Evolutionary conservation across 2,113 vertebrate species (phyloP).

Genomic region (Hypocryptadius cinnamomeus): DNA sequence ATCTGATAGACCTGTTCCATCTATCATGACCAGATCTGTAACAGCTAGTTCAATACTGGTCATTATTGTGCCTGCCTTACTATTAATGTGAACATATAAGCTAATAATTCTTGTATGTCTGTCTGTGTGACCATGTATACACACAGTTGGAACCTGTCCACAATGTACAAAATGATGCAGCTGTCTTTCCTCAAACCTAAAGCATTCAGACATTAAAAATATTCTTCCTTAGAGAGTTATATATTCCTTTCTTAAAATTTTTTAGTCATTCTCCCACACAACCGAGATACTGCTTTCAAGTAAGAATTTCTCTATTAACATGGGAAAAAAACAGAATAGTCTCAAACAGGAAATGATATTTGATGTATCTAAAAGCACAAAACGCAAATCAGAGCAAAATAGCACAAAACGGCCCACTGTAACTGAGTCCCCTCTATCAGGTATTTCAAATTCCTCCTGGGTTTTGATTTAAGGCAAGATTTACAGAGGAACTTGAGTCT

Average conservation of each 20-base stretch:
- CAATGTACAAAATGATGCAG: not conserved
- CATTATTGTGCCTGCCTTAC: not conserved
- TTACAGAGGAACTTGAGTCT: not conserved
- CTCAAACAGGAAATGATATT: not conserved
- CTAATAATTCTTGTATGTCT: not conserved
- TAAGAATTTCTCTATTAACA: not conserved
- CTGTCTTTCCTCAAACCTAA: not conserved
- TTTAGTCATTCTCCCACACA: not conserved
- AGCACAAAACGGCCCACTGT: not conserved
- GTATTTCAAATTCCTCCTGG: not conserved
- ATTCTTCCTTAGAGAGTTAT: not conserved
- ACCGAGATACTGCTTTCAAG: not conserved
- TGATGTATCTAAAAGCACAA: not conserved
- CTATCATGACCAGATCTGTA: not conserved
- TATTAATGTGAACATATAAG: not conserved
- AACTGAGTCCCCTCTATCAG: not conserved
- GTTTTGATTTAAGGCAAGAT: not conserved
- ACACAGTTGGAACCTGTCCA: not conserved
- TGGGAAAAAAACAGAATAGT: not conserved
- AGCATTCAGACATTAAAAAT: not conserved
- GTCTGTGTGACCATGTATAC: not conserved
- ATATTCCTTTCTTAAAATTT: not conserved
- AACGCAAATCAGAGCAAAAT: not conserved
- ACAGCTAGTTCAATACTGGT: not conserved
- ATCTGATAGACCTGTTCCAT: not conserved